phyloP scores from a whole-genome alignment of 2,797 vertebrate species.

The Sebastes cheni region DNA sequence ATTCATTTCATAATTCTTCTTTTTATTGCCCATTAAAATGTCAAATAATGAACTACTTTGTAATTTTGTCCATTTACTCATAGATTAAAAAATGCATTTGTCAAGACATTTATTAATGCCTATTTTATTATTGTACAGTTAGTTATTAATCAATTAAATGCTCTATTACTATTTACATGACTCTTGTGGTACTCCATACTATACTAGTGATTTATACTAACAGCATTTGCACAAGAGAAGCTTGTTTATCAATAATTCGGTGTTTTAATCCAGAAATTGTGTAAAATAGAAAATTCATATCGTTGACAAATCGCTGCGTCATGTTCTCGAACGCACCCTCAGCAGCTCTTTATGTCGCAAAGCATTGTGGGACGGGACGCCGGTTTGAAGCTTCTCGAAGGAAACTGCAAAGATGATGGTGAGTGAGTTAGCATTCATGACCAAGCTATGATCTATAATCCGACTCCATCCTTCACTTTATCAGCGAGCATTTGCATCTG shows the following conservation, averaged over 20 bases:
- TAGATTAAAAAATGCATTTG: no score
- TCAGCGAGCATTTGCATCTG: accelerated
- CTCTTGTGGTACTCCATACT: no score
- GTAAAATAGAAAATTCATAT: not conserved
- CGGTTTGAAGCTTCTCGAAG: conserved; percentile 77
- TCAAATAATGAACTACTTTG: no score
- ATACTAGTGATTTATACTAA: not conserved
- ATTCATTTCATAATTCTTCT: no score
- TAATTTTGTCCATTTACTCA: no score
- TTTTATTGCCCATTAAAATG: no score
- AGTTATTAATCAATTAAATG: no score
- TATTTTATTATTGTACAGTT: no score
- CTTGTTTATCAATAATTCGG: not conserved
- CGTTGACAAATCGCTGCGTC: not conserved
- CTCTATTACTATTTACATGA: no score
- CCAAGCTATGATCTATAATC: conserved; percentile 38
- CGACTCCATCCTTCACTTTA: conserved; percentile 52
- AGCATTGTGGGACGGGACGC: conserved; percentile 74
- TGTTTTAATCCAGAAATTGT: not conserved
- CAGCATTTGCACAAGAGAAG: not conserved
- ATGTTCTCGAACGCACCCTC: conserved; percentile 51
- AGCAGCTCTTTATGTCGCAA: conserved; percentile 17
- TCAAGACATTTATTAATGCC: no score
- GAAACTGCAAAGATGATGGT: conserved; percentile 86
- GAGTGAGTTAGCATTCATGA: conserved; percentile 65